phyloP scores from a whole-genome alignment of 2,113 vertebrate genomes.

The Poecilia latipinna region DNA sequence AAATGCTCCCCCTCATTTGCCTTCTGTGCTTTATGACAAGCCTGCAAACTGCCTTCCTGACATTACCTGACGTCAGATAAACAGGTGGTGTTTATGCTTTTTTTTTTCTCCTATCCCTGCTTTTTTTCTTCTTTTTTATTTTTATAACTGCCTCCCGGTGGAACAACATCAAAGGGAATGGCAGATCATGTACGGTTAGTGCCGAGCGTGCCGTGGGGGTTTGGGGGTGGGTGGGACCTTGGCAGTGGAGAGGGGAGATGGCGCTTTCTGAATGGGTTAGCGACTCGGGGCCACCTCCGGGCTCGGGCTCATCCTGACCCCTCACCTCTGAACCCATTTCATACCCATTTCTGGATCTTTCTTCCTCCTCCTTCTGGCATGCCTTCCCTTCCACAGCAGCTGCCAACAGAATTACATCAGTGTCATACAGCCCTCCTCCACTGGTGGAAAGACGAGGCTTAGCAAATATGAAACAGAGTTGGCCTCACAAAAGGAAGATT shows the following conservation, averaged over 20 bases:
- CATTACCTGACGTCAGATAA: slow-evolving; percentile 62
- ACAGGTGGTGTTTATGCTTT: slow-evolving; percentile 79
- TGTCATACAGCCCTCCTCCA: slow-evolving; percentile 49
- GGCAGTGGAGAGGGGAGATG: slow-evolving; percentile 27
- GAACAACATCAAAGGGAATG: slow-evolving; percentile 78
- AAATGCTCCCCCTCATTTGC: slow-evolving; percentile 33
- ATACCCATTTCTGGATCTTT: slow-evolving; percentile 13
- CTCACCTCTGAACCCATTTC: slow-evolving; percentile 47
- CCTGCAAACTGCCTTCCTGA: slow-evolving; percentile 54
- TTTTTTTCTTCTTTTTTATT: slow-evolving; percentile 31
- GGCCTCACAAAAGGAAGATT: slow-evolving; percentile 18
- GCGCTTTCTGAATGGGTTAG: slow-evolving; percentile 17
- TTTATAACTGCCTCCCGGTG: slow-evolving; percentile 60
- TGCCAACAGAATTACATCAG: slow-evolving; percentile 76
- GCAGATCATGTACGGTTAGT: slow-evolving; percentile 73
- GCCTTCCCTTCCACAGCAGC: slow-evolving; percentile 50
- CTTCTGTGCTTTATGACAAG: slow-evolving; percentile 64
- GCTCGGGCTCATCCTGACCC: slow-evolving; percentile 67
- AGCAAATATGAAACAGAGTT: slow-evolving; percentile 41
- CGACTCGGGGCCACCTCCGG: slow-evolving; percentile 61
- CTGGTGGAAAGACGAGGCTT: slow-evolving; percentile 30
- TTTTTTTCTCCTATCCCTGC: slow-evolving; percentile 26
- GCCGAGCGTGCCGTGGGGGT: slow-evolving; percentile 60
- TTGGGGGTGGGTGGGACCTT: slow-evolving; percentile 25
- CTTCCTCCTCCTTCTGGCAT: slow-evolving; percentile 26